Base-by-base conservation (phyloP, 2,888 invertebrate species). In the Ennomos quercinarius region DNA sequence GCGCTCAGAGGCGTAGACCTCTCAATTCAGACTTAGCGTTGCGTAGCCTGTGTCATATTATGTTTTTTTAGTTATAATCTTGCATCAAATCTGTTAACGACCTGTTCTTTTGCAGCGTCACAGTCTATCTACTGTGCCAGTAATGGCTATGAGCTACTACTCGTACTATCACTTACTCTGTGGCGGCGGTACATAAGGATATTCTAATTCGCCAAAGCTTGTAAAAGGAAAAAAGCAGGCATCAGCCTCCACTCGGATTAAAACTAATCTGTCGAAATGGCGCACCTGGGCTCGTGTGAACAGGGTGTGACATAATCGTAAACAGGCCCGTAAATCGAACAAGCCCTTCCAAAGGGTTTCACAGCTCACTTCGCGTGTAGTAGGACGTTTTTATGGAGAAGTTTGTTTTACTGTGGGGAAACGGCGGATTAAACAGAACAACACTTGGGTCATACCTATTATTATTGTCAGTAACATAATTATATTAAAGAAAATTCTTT, bases 311-410 rank as follows among this genome's bases (percentile, higher is more conserved):
- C 80, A 73, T 77, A 74, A 78, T 76, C 81, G 78, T 83, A 80
- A 83, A 84, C 77, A 67, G 62, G 75, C 63, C 71, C 78, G 78
- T 82, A 80, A 84, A 83, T 83, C 78, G 79, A 81, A 81, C 72
- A 71, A 71, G 67, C 66, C 73, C 74, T 74, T 75, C 70, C 66
- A 76, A 78, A 75, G 77, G 77, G 77, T 73, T 74, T 70, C 65
- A 68, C 66, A 51, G 48, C 63, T 63, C 62, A 57, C 61, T 66
- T 58, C 56, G 50, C 53, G 27, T 44, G 39, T 51, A 27, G 37
- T 43, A 46, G 49, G n/a, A 35, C 40, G 13, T 54, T 56, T 61
- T 61, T 61, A 57, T 52, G 67, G 50, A 40, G 46, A 54, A 48
- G 44, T 58, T 70, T 72, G 67, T 63, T 63, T 63, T 58, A 58